phyloP scores from a whole-genome alignment of 2,888 invertebrate genomes.

The Cephus rjabovi region DNA sequence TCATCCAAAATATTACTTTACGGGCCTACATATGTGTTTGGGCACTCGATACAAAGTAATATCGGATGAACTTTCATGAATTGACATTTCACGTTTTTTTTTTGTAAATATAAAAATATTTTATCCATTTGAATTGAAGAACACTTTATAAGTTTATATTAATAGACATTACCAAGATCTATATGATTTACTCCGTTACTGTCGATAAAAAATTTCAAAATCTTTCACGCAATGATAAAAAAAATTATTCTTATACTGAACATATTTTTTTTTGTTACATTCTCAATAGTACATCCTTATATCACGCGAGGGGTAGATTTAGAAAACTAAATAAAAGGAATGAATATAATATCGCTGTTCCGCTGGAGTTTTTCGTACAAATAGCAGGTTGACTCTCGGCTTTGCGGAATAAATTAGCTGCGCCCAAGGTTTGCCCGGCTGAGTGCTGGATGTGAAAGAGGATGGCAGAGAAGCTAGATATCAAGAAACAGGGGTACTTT shows the following conservation, averaged over 20 bases:
- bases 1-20: no score
- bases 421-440: conserved; percentile 21
- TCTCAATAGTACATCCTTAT: background rate
- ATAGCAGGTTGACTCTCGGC: conserved; percentile 35
- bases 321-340: conserved; percentile 24
- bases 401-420: conserved; percentile 52
- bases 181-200: no score
- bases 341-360: conserved; percentile 49
- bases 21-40: no score
- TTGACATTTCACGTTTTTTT: no score
- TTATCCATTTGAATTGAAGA: no score
- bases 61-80: no score
- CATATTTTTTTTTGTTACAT: background rate
- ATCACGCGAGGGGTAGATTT: background rate
- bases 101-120: no score
- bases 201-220: background rate
- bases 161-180: no score
- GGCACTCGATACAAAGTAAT: no score
- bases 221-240: background rate
- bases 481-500: conserved; percentile 57
- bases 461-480: conserved; percentile 41
- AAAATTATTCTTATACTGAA: background rate
- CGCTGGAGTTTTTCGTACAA: conserved; percentile 31
- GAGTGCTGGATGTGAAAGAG: conserved; percentile 3
- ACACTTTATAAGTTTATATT: no score